A percentile compares a stretch with the other conserved stretches of the same genome.
These are phyloP conservation scores for Styela plicata DNA, from an alignment of 23 tunicate species.

Conservation along the genomic window DNA sequence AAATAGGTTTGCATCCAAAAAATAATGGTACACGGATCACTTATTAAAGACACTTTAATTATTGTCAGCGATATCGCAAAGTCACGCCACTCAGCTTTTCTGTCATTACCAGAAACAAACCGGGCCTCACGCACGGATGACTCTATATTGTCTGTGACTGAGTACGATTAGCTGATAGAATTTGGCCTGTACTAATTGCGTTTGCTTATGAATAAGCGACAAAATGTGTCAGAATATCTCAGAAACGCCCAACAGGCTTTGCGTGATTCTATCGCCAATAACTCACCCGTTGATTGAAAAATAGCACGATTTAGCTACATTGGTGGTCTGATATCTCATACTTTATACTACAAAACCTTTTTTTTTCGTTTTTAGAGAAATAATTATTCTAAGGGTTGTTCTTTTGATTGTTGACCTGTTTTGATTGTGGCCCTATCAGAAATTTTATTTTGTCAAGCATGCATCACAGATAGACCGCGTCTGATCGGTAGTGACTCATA, in stretches of 20 bases:
- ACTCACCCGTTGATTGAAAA: background rate
- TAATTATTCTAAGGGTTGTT: too few relatives aligned
- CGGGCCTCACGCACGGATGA: conserved; percentile 10
- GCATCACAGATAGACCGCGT: too few relatives aligned
- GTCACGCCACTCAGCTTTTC: conserved; percentile 27
- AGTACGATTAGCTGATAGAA: background rate
- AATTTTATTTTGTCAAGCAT: too few relatives aligned
- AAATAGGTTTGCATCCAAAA: too few relatives aligned
- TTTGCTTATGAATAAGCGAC: background rate
- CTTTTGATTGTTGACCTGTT: too few relatives aligned
- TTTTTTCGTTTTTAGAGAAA: too few relatives aligned
- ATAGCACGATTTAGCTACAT: background rate
- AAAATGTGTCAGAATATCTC: background rate
- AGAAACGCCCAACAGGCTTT: background rate
- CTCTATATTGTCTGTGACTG: conserved; percentile 21
- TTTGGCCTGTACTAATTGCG: conserved; percentile 7
- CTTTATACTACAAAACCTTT: too few relatives aligned
- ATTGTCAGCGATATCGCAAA: background rate
- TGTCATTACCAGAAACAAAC: conserved; percentile 35
- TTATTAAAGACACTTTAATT: background rate
- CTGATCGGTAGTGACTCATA: too few relatives aligned
- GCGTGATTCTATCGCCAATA: background rate
- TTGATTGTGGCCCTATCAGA: too few relatives aligned
- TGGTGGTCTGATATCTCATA: too few relatives aligned
- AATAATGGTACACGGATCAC: background rate